Percentiles rank a stretch among this genome's conserved stretches.
Evolutionary conservation across 2,113 vertebrate genomes (phyloP).

Genomic region (Stegastes partitus): DNA sequence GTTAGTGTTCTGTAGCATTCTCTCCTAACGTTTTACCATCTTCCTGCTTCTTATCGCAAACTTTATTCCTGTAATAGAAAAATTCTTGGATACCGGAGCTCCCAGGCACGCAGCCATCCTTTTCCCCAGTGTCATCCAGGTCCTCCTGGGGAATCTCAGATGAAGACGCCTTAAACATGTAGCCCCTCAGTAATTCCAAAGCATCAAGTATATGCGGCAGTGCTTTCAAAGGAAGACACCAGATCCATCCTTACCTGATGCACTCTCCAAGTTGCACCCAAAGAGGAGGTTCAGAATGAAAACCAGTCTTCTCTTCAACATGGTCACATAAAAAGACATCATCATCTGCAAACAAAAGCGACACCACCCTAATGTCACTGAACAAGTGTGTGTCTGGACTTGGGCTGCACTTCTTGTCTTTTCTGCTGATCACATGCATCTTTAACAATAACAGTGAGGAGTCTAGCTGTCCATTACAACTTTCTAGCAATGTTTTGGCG

Average conservation of each 20-base stretch:
- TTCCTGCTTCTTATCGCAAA: too few species aligned
- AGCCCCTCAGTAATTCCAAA: neutral
- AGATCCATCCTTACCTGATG: neutral
- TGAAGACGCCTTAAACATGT: slow-evolving; percentile 7
- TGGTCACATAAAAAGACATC: neutral
- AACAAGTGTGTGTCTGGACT: neutral
- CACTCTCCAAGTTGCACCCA: neutral
- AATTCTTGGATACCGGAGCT: too few species aligned
- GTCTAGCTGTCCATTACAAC: neutral
- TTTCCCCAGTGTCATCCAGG: neutral
- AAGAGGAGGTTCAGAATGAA: neutral
- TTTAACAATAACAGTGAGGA: neutral
- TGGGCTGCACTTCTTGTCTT: neutral
- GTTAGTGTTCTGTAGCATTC: too few species aligned
- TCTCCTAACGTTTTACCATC: too few species aligned
- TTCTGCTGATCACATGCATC: neutral
- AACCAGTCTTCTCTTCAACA: too few species aligned
- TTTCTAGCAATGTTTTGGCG: too few species aligned
- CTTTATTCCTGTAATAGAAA: too few species aligned
- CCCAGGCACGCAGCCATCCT: slow-evolving; percentile 5
- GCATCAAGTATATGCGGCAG: neutral
- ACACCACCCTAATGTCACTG: neutral
- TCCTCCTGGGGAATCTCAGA: slow-evolving; percentile 24
- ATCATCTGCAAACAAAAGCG: neutral
- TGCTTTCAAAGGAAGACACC: neutral